A percentile compares a stretch with the other conserved stretches of the same genome.
Conservation (phyloP, 2,113 vertebrate genomes). For the Tachycineta bicolor region DNA sequence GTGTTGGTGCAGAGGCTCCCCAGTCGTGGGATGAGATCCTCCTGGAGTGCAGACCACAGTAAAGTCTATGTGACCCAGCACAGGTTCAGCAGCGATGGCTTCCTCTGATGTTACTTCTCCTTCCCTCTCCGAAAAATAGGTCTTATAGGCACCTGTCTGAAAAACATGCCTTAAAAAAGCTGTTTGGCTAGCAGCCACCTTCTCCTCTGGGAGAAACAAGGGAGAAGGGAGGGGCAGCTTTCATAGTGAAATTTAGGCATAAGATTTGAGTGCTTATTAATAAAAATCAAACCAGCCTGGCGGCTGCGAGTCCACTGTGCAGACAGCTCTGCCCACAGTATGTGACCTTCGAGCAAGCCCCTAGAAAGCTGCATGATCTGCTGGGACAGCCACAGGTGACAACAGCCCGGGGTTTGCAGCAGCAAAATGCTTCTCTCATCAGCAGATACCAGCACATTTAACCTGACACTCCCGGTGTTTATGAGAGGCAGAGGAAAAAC, state of each 20-base stretch:
- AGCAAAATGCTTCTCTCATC: background rate
- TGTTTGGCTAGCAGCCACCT: background rate
- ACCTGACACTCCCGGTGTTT: background rate
- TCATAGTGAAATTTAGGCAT: background rate
- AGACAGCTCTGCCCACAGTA: background rate
- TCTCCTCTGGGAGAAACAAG: background rate
- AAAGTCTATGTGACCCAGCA: background rate
- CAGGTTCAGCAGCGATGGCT: background rate
- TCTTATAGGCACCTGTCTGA: conserved; percentile 1
- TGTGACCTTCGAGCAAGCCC: rapidly evolving
- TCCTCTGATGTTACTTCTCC: background rate
- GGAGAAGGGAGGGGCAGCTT: background rate
- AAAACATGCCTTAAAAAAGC: background rate
- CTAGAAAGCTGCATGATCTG: background rate
- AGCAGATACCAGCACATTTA: background rate
- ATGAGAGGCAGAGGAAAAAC: background rate
- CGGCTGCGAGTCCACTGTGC: rapidly evolving
- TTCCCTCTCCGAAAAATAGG: background rate
- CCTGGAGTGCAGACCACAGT: background rate
- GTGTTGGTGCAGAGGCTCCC: background rate
- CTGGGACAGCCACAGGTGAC: background rate
- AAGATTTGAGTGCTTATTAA: background rate
- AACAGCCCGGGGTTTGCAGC: background rate
- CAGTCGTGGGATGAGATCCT: background rate
- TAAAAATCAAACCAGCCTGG: background rate